These are phyloP conservation scores for Calameuta pallipes DNA, from an alignment of 2,888 invertebrate species.

Conservation along the genomic window DNA sequence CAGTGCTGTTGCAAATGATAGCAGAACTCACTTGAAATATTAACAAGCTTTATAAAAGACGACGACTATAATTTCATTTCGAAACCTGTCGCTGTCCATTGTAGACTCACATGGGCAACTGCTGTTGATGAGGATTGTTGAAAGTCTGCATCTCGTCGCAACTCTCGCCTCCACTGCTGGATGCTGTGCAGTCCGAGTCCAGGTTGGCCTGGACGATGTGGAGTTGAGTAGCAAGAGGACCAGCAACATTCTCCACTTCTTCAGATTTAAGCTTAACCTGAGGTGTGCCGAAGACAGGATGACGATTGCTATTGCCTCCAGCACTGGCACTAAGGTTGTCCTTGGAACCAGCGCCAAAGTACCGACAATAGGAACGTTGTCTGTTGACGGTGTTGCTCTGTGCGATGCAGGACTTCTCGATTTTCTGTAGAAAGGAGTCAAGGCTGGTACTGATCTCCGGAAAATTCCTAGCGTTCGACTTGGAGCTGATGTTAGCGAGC, in stretches of 20 bases:
- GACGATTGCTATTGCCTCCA: conserved; percentile 42
- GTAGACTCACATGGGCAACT: conserved; percentile 81
- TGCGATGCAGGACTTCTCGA: conserved; percentile 59
- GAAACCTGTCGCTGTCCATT: not conserved
- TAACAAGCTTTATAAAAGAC: not conserved
- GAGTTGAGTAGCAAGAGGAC: conserved; percentile 79
- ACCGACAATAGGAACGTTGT: conserved; percentile 61
- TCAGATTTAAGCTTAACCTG: conserved; percentile 59
- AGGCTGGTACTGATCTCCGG: conserved; percentile 56
- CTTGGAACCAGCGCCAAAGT: conserved; percentile 70
- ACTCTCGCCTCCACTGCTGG: conserved; percentile 94
- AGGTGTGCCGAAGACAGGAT: conserved; percentile 56
- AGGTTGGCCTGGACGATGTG: conserved; percentile 79
- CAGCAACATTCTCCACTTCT: conserved; percentile 78
- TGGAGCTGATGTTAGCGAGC: conserved; percentile 51
- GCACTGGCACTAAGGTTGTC: conserved; percentile 42
- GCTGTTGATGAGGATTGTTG: conserved; percentile 81
- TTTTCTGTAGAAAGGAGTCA: conserved; percentile 56
- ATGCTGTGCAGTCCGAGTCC: conserved; percentile 94
- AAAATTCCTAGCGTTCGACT: conserved; percentile 52
- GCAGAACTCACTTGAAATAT: not conserved
- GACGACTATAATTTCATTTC: not conserved
- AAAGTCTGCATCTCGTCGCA: conserved; percentile 88
- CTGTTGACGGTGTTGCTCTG: conserved; percentile 59
- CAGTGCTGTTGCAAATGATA: not conserved